Base-by-base conservation (phyloP, 1,140 invertebrate genomes). In the Aphaenogaster ashmeadi region DNA sequence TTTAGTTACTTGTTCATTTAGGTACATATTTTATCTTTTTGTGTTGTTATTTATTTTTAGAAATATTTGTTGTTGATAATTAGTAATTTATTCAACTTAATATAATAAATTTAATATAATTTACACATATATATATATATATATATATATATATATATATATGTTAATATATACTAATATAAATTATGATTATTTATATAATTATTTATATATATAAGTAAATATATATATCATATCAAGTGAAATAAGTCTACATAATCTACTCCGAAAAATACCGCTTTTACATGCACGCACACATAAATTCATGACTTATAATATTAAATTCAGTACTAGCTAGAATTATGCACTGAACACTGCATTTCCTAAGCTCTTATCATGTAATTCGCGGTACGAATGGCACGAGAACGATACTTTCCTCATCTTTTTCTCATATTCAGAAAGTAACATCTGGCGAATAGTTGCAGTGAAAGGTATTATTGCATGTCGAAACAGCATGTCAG, bases 381-480 rank as follows among this genome's bases (percentile, higher is more conserved):
- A n/a, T 54, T 71, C 15, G 56, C 4, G 18, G 0, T 67, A 27
- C 33, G 9, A 18, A 44, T 5, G 15, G 11, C 36, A 38, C 33
- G 36, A 18, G 8, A 52, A 38, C 8, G 38, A 54, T 80, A 21
- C 4, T 67, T 13, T 3, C 7, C 38, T 67, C 13, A 36, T 71
- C 13, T 56, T 54, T 67, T 44, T 71, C 6, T 33, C 13, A 1
- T 47, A 44, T 50, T 13, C 58, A 18, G 64, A 71, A 81, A 47
- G 38, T 44, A 58, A 71, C 66, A 81, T 81, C 52, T 71, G 66
- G 21, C 15, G n/a, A 71, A 81, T 66, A 64, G 58, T 13, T 13
- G 18, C 15, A 36, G 27, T 18, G 13, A 38, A 66, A 52, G 36
- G 21, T 54, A 54, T 44, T 56, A 36, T 81, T 71, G 3, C 50